A percentile compares a stretch with the other conserved stretches of the same genome.
phyloP scores from a whole-genome alignment of 2,113 vertebrate genomes.

The Leucosticte australis region DNA sequence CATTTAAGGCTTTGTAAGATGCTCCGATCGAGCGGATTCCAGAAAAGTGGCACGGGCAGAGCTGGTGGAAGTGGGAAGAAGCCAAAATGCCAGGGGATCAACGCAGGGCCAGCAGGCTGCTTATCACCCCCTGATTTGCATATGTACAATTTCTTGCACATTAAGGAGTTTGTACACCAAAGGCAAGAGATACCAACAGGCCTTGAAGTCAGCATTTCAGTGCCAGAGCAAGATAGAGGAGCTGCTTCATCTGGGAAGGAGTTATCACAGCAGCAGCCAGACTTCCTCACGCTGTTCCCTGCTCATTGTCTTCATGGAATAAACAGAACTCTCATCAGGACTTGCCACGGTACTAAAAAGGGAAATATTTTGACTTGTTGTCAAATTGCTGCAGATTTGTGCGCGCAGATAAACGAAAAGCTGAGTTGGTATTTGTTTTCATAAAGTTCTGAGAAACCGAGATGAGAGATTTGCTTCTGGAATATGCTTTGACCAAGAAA shows the following conservation, averaged over 20 bases:
- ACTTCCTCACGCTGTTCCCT: background rate
- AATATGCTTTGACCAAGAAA: background rate
- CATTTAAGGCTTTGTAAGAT: conserved; percentile 49
- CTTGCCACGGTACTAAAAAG: background rate
- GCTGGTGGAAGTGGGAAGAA: background rate
- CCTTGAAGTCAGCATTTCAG: conserved; percentile 12
- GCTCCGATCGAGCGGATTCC: background rate
- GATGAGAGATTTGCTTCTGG: background rate
- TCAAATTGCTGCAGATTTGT: background rate
- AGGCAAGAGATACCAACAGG: conserved; percentile 15
- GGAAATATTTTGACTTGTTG: background rate
- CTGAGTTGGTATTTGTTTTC: background rate
- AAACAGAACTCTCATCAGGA: background rate
- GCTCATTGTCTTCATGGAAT: background rate
- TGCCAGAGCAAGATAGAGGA: background rate
- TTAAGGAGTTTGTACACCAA: conserved; percentile 24
- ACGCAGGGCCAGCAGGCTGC: rapidly evolving
- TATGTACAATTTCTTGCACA: conserved; percentile 1
- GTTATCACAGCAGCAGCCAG: background rate
- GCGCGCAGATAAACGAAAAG: background rate
- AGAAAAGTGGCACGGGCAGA: background rate
- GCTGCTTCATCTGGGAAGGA: background rate
- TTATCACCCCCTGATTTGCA: background rate
- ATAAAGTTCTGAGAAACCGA: background rate
- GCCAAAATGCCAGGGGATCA: conserved; percentile 45